Base-by-base conservation (phyloP, 2,888 invertebrate species). In the Rapana venosa region DNA sequence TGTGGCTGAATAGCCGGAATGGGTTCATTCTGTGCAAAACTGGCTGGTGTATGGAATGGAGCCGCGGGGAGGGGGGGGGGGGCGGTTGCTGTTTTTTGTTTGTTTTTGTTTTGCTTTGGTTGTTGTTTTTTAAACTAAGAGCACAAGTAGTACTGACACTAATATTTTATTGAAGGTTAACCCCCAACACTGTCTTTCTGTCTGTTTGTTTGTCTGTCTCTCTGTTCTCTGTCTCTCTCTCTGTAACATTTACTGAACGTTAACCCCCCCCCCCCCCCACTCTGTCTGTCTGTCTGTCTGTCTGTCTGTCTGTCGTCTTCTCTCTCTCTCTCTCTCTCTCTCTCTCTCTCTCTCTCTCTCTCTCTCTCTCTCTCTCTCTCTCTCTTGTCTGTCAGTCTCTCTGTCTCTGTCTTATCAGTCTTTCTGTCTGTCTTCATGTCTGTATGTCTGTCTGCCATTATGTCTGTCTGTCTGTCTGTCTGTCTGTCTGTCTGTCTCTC, bases 381-480 rank as follows among this genome's bases (percentile, higher is more conserved):
- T 66, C 26, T 66, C 66, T 66, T 0, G n/a, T 74, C n/a, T 74
- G n/a, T 74, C n/a, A n/a, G n/a, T 74, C n/a, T 61, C 61, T 61
- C 61, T 61, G 6, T 22, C 61, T 61, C 61, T 61, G 20, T 22
- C 61, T 47, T 30, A 8, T 30, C 74, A 4, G 22, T 77, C 30
- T 30, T n/a, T 77, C 26, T 77, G 30, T 11, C 74, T 30, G 26
- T 30, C 26, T 26, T 13, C 13, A 2, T 26, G 5, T 66, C 26
- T 66, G 66, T 66, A 2, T 66, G 20, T 66, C 66, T 66, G 66
- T 66, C 66, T 66, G 4, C 26, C 13, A 11, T 32, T 61, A 1
- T 79, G 79, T 35, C 32, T 79, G 79, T 79, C 79, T 79, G 79
- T 79, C 79, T 79, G 79, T 79, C 79, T 79, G 36, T 79, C 79